These are phyloP conservation scores for Temnopleurus reevesii DNA, from an alignment of 53 echinoderm and acorn worm species.

Conservation along the genomic window DNA sequence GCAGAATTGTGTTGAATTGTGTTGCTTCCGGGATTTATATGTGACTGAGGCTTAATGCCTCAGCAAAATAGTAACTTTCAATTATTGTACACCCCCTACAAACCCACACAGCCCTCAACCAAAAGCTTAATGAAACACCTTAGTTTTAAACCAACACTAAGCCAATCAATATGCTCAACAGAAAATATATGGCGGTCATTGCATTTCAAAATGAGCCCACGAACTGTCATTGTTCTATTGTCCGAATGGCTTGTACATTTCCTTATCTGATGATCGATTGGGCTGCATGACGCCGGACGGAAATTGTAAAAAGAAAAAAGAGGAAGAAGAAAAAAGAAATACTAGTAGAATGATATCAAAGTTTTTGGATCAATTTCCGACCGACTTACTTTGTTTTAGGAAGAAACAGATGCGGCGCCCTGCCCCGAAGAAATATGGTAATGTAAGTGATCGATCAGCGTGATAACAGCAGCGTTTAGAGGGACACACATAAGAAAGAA, in stretches of 20 bases:
- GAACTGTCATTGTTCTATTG: not conserved
- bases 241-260: not conserved
- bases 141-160: not conserved
- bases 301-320: no score
- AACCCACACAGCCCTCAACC: not conserved
- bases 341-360: no score
- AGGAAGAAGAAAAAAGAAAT: no score
- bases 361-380: not conserved
- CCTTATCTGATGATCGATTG: conserved; percentile 11
- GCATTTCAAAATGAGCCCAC: not conserved
- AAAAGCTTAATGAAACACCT: not conserved
- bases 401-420: not conserved
- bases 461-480: not conserved
- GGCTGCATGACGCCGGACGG: not conserved
- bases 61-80: not conserved
- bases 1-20: no score
- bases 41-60: not conserved
- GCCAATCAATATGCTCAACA: not conserved
- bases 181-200: not conserved
- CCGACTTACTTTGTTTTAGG: not conserved
- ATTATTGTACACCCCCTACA: no score
- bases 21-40: no score
- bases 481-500: not conserved
- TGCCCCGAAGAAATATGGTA: conserved; percentile 42
- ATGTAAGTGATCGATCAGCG: conserved; percentile 8